Evolutionary conservation across 2,113 vertebrate genomes (phyloP), one percentile per base, ranked within the genome.

Genomic region (Melanerpes formicivorus): DNA sequence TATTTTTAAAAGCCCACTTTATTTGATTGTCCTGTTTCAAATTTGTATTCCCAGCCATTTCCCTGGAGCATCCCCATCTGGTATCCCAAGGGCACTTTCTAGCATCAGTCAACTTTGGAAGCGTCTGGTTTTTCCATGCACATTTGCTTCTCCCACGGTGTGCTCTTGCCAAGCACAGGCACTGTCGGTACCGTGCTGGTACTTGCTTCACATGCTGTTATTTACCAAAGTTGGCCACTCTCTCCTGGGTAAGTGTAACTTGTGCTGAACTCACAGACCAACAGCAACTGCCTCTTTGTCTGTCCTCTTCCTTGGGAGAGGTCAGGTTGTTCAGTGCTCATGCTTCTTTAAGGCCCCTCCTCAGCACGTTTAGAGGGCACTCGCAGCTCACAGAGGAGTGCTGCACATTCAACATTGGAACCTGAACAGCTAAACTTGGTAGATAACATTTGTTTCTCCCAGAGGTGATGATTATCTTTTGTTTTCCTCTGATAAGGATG

Each of bases 391-490:
- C 18, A 12, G 79, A 75, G 83, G 16, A 84, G 64, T 29, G 79
- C 72, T 83, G 67, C 78, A 46, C 56, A 4, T n/a, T 14, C 34
- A 22, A 0, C 77, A 7, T 0, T 44, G 91, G 50, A 3, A 65
- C 67, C 72, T 19, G 56, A 88, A 34, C 30, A 63, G 84, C 87
- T 30, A 7, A 54, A 21, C 84, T 37, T 12, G 2, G 62, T 34
- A 93, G 91, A 78, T 62, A 72, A 64, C 60, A 7, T 52, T 62
- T 37, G 13, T 81, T 92, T 78, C 66, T 96, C 30, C 60, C 65
- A 48, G 90, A 84, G 75, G 48, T 80, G 90, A 64, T 90, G 67
- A 10, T 87, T 80, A 80, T 87, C 87, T 88, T 63, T 87, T 89
- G 60, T 60, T 92, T 67, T 32, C 58, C n/a, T 40, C 84, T 78